Evolutionary conservation across 2,888 invertebrate genomes (phyloP).

Genomic region (Leucozona laternaria): DNA sequence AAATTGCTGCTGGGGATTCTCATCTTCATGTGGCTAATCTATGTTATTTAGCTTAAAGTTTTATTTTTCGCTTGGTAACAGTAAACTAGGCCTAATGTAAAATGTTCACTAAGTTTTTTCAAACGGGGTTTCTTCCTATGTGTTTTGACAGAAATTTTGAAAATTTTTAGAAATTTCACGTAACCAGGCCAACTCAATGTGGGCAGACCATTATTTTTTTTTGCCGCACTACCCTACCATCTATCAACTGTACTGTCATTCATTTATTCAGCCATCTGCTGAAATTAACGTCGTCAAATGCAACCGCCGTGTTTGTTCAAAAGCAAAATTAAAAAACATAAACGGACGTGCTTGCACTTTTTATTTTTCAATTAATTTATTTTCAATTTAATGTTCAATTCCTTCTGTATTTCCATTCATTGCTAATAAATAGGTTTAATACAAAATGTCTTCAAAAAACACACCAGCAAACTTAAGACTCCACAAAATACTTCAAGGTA

Average conservation of each 20-base stretch:
- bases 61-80: no score
- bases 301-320: constrained; percentile 53
- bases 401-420: neutral
- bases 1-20: no score
- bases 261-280: no score
- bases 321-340: constrained; percentile 52
- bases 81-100: no score
- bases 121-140: no score
- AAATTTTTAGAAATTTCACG: no score
- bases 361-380: constrained; percentile 23
- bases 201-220: neutral
- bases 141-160: no score
- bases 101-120: no score
- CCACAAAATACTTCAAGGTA: constrained; percentile 43
- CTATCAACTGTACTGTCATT: no score
- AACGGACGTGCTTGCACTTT: constrained; percentile 35
- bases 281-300: constrained; percentile 31
- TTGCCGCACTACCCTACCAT: constrained; percentile 27
- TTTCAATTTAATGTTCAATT: constrained; percentile 17
- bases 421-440: neutral
- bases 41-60: no score
- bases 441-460: constrained; percentile 67
- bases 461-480: constrained; percentile 61
- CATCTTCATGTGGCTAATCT: no score
- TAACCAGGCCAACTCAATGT: no score